Evolutionary conservation across 35 echinoderm and acorn worm species (phyloP).

Genomic region (Acanthaster planci): DNA sequence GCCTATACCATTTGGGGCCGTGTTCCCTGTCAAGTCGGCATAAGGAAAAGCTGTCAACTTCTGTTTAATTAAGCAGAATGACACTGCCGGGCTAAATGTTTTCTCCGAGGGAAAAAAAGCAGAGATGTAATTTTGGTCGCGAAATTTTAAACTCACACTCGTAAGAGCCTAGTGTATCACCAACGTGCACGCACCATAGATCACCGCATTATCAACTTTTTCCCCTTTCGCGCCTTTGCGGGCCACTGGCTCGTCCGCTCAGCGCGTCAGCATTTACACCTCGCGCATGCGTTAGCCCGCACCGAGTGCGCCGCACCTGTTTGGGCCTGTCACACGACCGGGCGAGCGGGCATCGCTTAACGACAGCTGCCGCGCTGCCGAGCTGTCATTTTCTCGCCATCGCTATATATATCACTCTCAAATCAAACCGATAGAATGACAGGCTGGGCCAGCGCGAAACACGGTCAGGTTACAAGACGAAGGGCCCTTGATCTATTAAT

Average conservation of each 20-base stretch:
- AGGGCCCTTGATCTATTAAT: conserved; percentile 11
- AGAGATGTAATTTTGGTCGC: too few species aligned
- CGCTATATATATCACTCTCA: conserved; percentile 3
- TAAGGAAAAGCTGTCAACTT: too few species aligned
- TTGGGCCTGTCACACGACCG: neutral
- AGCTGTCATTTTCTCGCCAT: conserved; percentile 22
- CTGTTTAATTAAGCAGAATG: too few species aligned
- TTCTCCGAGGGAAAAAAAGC: too few species aligned
- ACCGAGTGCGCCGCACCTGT: conserved; percentile 1
- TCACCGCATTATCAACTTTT: neutral
- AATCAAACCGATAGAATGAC: neutral
- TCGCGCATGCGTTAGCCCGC: neutral
- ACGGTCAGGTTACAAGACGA: neutral
- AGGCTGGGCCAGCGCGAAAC: neutral
- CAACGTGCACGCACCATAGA: neutral
- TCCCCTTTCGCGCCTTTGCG: conserved; percentile 24
- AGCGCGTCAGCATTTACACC: conserved; percentile 14
- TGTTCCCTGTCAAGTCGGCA: too few species aligned
- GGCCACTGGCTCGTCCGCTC: conserved; percentile 19
- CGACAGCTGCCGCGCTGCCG: conserved; percentile 7
- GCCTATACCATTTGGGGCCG: too few species aligned
- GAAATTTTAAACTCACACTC: too few species aligned
- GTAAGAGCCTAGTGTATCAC: too few species aligned
- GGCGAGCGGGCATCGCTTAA: neutral
- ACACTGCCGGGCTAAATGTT: too few species aligned